A percentile compares a stretch with the other conserved stretches of the same genome.
Evolutionary conservation across 2,113 vertebrate species (phyloP).

Genomic region (Aythya baeri): DNA sequence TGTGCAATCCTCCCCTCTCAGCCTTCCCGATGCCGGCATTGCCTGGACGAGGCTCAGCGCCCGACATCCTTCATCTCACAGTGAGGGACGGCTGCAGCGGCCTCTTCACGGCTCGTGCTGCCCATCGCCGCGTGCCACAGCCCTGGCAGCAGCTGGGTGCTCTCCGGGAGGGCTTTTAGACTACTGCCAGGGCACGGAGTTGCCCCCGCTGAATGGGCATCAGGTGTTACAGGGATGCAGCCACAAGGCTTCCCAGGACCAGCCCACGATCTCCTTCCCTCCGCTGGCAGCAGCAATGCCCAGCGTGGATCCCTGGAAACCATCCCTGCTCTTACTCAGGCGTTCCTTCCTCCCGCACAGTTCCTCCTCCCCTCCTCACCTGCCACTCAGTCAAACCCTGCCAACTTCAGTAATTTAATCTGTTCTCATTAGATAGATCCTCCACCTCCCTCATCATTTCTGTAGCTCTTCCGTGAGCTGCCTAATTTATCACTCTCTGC

Average conservation of each 20-base stretch:
- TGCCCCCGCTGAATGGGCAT: fast-evolving
- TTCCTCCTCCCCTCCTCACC: neutral
- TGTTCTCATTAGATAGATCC: constrained; percentile 51
- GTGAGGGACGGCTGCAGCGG: neutral
- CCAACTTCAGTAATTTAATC: constrained; percentile 54
- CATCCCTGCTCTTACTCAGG: neutral
- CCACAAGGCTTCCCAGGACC: neutral
- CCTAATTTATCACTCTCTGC: constrained; percentile 58
- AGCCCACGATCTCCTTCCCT: neutral
- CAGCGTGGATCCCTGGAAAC: neutral
- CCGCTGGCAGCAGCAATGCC: neutral
- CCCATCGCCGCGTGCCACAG: fast-evolving
- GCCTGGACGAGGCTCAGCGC: neutral
- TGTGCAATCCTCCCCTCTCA: neutral
- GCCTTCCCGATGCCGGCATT: neutral
- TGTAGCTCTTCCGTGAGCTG: constrained; percentile 53
- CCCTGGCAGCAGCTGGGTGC: fast-evolving
- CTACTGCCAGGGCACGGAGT: neutral
- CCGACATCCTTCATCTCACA: fast-evolving
- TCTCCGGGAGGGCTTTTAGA: neutral
- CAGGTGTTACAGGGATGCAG: neutral
- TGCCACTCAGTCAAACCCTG: constrained; percentile 40
- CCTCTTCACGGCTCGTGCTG: neutral
- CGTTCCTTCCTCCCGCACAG: neutral
- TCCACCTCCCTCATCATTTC: constrained; percentile 66